Evolutionary conservation across 1,140 invertebrate species (phyloP).

Genomic region (Stratiolaelaps scimitus): DNA sequence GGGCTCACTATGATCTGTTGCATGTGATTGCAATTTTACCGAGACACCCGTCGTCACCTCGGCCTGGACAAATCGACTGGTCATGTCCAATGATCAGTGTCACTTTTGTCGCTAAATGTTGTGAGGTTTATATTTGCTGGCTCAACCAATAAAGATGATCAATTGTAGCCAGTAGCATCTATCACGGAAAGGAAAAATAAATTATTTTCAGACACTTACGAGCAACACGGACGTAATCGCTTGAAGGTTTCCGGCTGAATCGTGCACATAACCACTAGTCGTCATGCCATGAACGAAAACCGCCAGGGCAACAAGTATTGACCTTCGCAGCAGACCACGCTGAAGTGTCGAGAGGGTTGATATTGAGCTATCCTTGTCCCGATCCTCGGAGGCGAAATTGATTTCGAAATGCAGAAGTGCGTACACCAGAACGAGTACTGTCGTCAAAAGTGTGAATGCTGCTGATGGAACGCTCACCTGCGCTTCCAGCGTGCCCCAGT

Average conservation of each 20-base stretch:
- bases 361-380: neutral
- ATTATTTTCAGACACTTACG: neutral
- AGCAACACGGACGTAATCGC: constrained; percentile 1
- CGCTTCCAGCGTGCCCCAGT: constrained; percentile 17
- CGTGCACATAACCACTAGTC: constrained; percentile 11
- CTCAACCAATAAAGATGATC: too few relatives aligned
- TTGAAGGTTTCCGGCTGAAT: neutral
- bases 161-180: too few relatives aligned
- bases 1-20: too few relatives aligned
- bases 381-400: neutral
- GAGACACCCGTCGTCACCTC: too few relatives aligned
- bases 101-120: too few relatives aligned
- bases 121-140: too few relatives aligned
- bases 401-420: neutral
- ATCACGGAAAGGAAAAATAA: too few relatives aligned
- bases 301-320: constrained; percentile 7
- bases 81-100: too few relatives aligned
- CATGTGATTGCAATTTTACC: too few relatives aligned
- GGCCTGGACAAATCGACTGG: too few relatives aligned
- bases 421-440: neutral
- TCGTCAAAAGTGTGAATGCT: neutral
- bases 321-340: neutral
- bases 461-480: neutral
- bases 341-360: neutral
- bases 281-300: constrained; percentile 22